These are phyloP conservation scores for Osmoderma eremita DNA, from an alignment of 2,888 invertebrate species.

Conservation along the genomic window DNA sequence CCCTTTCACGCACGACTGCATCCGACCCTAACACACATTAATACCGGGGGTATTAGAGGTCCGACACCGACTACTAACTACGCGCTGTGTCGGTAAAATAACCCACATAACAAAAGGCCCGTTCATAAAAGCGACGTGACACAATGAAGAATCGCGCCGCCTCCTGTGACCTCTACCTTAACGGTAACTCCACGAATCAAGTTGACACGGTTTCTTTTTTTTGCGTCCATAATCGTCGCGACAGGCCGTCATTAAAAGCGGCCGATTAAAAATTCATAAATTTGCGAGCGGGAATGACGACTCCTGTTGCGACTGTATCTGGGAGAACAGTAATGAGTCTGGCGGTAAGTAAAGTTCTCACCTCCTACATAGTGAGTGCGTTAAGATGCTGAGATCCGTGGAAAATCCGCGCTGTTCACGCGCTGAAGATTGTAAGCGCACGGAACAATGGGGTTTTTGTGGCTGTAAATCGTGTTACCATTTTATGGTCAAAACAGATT, in stretches of 20 bases:
- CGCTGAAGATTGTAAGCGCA: neutral
- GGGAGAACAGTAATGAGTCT: neutral
- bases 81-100: neutral
- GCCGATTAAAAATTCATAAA: constrained; percentile 33
- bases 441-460: constrained; percentile 4
- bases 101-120: constrained; percentile 31
- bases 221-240: constrained; percentile 20
- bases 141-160: constrained; percentile 22
- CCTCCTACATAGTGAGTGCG: neutral
- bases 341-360: neutral
- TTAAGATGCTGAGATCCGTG: neutral
- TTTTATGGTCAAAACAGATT: constrained; percentile 1
- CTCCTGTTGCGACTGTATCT: neutral
- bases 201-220: constrained; percentile 38
- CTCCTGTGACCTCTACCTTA: constrained; percentile 34
- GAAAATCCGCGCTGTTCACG: neutral
- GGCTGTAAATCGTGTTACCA: constrained; percentile 2
- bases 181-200: constrained; percentile 36
- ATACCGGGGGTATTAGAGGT: neutral
- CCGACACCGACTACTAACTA: neutral
- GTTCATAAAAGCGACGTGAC: constrained; percentile 28
- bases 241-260: constrained; percentile 22
- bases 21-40: neutral
- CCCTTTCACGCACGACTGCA: neutral
- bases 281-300: constrained; percentile 7